These are phyloP conservation scores for Sebastes diploproa DNA, from an alignment of 2,797 vertebrate species.

Conservation along the genomic window DNA sequence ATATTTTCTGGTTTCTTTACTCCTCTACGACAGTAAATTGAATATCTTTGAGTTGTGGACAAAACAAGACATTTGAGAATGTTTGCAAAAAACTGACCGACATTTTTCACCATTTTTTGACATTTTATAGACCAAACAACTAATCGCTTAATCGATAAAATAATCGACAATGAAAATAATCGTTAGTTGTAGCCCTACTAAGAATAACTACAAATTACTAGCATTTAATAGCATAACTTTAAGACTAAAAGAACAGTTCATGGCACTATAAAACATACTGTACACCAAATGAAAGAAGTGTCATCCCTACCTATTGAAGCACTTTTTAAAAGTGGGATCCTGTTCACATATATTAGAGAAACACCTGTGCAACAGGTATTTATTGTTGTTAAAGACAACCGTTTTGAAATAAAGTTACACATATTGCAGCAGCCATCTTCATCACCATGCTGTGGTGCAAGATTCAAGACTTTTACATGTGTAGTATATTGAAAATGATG, in stretches of 20 bases:
- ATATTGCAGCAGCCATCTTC: neutral
- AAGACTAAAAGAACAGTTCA: neutral
- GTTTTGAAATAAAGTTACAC: neutral
- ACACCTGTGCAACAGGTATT: neutral
- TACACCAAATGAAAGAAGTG: neutral
- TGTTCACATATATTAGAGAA: neutral
- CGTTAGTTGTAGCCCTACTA: too few species aligned
- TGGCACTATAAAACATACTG: neutral
- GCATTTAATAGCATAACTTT: neutral
- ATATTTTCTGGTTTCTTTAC: too few species aligned
- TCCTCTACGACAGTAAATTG: too few species aligned
- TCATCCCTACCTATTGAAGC: neutral
- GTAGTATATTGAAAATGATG: neutral
- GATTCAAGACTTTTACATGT: neutral
- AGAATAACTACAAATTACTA: neutral
- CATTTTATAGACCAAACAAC: too few species aligned
- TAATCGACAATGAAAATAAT: too few species aligned
- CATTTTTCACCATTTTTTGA: too few species aligned
- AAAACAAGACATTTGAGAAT: too few species aligned
- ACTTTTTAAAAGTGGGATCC: neutral
- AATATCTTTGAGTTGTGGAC: too few species aligned
- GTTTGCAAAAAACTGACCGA: too few species aligned
- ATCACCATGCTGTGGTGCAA: neutral
- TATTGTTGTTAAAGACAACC: neutral
- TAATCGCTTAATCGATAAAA: too few species aligned